These are phyloP conservation scores for Piscicola geometra DNA, from an alignment of 2,888 invertebrate species.

Conservation along the genomic window DNA sequence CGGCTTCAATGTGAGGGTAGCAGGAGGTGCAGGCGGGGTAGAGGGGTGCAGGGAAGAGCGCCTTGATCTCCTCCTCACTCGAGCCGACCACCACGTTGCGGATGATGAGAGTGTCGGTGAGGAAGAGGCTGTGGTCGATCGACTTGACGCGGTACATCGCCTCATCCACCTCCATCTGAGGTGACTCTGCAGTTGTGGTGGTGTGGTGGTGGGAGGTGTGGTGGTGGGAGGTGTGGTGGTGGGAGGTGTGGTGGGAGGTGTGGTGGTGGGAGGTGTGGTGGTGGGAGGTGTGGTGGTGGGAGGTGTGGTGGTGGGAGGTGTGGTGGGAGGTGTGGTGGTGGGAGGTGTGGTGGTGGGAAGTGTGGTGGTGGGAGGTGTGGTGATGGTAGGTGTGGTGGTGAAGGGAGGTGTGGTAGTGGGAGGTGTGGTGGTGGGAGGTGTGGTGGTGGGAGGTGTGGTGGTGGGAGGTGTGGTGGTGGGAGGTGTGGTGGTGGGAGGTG, in stretches of 20 bases:
- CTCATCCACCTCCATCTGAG: slow-evolving; percentile 17
- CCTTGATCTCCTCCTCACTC: neutral
- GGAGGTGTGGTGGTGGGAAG: too few species aligned
- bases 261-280: too few species aligned
- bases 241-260: too few species aligned
- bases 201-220: neutral
- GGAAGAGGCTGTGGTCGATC: neutral
- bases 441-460: too few species aligned
- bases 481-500: too few species aligned
- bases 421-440: too few species aligned
- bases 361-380: neutral
- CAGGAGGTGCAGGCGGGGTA: slow-evolving; percentile 1
- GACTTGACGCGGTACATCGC: neutral
- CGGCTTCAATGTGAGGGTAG: neutral
- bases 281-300: too few species aligned
- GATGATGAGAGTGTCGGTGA: slow-evolving; percentile 4
- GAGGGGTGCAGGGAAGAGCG: neutral
- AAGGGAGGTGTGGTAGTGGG: too few species aligned
- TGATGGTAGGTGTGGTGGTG: neutral
- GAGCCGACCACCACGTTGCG: neutral
- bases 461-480: too few species aligned
- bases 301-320: too few species aligned
- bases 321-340: too few species aligned
- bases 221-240: neutral
- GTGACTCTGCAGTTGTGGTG: neutral